Evolutionary conservation across 1,140 invertebrate genomes (phyloP).

Genomic region (Linepithema humile): DNA sequence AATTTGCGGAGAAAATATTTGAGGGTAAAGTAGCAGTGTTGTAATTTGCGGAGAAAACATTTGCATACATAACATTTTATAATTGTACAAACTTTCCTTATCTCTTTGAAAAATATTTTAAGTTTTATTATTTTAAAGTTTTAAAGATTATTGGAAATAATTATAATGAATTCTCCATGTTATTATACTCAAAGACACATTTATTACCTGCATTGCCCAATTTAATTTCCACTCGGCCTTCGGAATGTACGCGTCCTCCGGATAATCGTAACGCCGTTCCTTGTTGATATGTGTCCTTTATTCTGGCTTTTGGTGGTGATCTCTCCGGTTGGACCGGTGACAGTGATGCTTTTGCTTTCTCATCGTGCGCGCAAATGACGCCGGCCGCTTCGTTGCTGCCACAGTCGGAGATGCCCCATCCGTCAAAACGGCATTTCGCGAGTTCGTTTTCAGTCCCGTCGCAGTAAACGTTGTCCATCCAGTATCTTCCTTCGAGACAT

Average conservation of each 20-base stretch:
- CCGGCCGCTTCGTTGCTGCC: constrained; percentile 91
- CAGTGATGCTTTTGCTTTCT: constrained; percentile 67
- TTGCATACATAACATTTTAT: not conserved
- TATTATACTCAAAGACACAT: not conserved
- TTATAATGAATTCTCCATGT: no score
- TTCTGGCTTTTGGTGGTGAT: constrained; percentile 74
- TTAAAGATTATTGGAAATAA: no score
- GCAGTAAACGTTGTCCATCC: constrained; percentile 96
- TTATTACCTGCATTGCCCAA: constrained; percentile 78
- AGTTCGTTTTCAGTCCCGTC: constrained; percentile 91
- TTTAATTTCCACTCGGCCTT: constrained; percentile 92
- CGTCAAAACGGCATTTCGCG: constrained; percentile 90
- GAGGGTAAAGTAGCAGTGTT: no score
- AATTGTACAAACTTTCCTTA: not conserved
- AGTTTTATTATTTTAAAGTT: no score
- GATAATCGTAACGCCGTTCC: constrained; percentile 84
- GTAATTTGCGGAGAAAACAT: not conserved
- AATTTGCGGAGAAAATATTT: no score
- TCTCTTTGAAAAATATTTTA: no score
- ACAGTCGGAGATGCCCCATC: constrained; percentile 94
- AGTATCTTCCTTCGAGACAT: constrained; percentile 87
- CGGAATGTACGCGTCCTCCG: constrained; percentile 87
- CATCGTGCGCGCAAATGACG: constrained; percentile 87
- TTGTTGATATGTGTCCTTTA: constrained; percentile 81
- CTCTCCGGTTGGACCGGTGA: not conserved